These are phyloP conservation scores for Sweltsa coloradensis DNA, from an alignment of 1,140 invertebrate species.

Conservation along the genomic window DNA sequence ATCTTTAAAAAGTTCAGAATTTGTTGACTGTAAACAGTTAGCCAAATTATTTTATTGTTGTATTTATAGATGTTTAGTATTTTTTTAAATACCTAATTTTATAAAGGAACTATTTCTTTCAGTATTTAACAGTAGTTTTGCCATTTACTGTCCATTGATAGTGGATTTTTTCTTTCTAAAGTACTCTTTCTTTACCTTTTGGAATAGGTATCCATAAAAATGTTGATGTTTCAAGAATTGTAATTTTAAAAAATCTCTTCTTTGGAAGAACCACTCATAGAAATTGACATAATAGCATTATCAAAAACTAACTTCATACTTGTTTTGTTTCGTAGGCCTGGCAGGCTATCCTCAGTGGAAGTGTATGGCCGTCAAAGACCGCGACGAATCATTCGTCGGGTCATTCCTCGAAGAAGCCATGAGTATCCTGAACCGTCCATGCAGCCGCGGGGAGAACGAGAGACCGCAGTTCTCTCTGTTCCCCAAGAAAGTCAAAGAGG, in stretches of 20 bases:
- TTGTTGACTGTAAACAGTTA: too few species aligned
- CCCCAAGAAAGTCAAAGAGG: constrained; percentile 68
- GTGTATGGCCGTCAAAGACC: constrained; percentile 59
- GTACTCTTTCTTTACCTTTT: too few species aligned
- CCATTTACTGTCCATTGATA: too few species aligned
- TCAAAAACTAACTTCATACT: too few species aligned
- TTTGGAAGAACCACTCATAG: neutral
- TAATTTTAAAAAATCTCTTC: neutral
- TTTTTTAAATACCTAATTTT: too few species aligned
- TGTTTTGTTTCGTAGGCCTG: constrained; percentile 36
- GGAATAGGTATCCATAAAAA: too few species aligned
- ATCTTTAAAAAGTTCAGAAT: neutral
- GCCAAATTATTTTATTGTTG: too few species aligned
- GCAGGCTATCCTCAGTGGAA: constrained; percentile 62
- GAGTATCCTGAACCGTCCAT: constrained; percentile 51
- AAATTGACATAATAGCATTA: neutral
- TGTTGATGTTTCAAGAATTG: too few species aligned
- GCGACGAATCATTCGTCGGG: constrained; percentile 68
- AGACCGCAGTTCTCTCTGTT: constrained; percentile 59
- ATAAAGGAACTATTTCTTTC: too few species aligned
- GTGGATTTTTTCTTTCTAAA: too few species aligned
- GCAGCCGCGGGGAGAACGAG: constrained; percentile 38
- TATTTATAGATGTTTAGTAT: too few species aligned
- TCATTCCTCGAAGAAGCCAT: constrained; percentile 65
- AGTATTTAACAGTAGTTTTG: too few species aligned